Evolutionary conservation across 2,797 vertebrate genomes (phyloP), one percentile per base, ranked within the genome.

Genomic region (Tauraco hartlaubi): DNA sequence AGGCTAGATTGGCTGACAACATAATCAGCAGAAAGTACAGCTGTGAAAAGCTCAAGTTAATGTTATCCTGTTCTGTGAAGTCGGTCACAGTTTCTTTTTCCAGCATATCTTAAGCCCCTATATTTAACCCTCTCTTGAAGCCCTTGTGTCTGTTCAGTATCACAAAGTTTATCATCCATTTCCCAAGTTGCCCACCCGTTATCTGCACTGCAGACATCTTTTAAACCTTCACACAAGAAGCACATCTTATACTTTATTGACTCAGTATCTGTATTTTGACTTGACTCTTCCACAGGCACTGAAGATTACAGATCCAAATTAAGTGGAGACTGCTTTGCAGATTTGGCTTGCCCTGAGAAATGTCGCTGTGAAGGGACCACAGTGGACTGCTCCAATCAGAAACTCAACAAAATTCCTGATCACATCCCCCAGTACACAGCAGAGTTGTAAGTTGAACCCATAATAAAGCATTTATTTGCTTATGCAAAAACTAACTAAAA

Each of bases 281-380:
- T 98, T 97, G 93, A 96, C 96, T 98, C 94, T 94, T 97, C 95
- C 97, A 72, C 98, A 99, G 99, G 99, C 98, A 99, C 99, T 6
- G 99, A 99, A 98, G 99, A 99, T 98, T 99, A 99, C 97, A 98
- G 99, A 97, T 99, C 99, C 87, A 99, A 99, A 96, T 98, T 99
- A 80, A 99, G 99, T 48, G 99, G 99, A 73, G 99, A 99, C 98
- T 99, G 99, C 98, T 99, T 99, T 94, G 99, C 99, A 26, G 99
- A 99, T 97, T 94, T 99, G 97, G 99, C 99, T 85, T 99, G 99
- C 92, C 99, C 99, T 16, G 99, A 99, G 90, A 99, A 99, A 96
- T 99, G 99, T 88, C 99, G 99, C 77, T 99, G 99, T 75, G 99
- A 99, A 97, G 99, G 99, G 49, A 99, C 99, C 85, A 99, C 99